phyloP scores from a whole-genome alignment of 1,140 invertebrate species.

The Drosophila nebulosa region DNA sequence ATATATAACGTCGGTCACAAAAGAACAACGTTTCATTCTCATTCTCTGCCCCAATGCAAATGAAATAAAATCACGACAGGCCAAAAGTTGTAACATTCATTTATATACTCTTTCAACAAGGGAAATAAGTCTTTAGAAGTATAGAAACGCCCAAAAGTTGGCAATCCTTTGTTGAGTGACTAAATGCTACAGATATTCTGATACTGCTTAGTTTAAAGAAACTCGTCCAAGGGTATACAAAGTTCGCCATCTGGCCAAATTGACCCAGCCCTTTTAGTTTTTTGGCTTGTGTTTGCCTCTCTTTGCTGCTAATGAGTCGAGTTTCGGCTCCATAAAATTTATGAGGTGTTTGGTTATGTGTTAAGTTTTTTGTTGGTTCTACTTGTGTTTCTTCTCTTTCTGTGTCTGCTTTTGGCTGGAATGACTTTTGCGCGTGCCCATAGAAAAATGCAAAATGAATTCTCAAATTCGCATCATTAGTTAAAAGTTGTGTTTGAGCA shows the following conservation, averaged over 20 bases:
- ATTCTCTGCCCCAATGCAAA: conserved; percentile 40
- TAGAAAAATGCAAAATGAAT: conserved; percentile 16
- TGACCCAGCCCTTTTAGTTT: conserved; percentile 2
- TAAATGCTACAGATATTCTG: not conserved
- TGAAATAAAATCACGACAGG: conserved; percentile 27
- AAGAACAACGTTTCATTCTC: conserved; percentile 9
- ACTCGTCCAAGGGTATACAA: not conserved
- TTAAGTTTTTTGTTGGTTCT: conserved; percentile 44
- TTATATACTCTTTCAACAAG: not conserved
- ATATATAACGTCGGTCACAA: not conserved
- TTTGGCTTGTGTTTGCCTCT: conserved; percentile 23
- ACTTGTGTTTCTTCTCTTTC: not conserved
- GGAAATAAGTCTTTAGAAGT: not conserved
- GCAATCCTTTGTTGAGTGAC: not conserved
- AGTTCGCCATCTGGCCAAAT: not conserved
- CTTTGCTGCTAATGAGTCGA: conserved; percentile 57
- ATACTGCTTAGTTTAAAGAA: not conserved
- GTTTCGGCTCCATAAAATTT: conserved; percentile 63
- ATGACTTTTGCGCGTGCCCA: conserved; percentile 48
- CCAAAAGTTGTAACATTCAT: conserved; percentile 35
- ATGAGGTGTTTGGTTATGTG: conserved; percentile 75
- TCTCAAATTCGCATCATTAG: conserved; percentile 52
- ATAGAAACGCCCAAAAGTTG: not conserved
- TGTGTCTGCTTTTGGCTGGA: not conserved
- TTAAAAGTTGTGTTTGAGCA: conserved; percentile 36